Conservation (phyloP, 2,888 invertebrate genomes). For the Trissolcus japonicus region DNA sequence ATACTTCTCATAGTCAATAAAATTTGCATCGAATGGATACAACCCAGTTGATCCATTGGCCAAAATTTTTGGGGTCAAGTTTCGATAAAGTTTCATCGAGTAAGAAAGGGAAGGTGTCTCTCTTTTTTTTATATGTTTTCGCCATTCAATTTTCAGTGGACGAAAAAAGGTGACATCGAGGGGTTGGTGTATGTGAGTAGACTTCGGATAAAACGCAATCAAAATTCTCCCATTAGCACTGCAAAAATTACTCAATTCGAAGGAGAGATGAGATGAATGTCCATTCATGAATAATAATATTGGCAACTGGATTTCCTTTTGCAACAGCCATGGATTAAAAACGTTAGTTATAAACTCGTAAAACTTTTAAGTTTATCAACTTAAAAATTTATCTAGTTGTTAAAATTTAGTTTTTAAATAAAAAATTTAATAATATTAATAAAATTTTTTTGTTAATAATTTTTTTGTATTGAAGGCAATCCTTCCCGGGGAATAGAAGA, state of each 20-base stretch:
- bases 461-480: too few species aligned
- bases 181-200: constrained; percentile 72
- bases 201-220: constrained; percentile 69
- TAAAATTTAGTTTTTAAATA: too few species aligned
- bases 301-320: constrained; percentile 66
- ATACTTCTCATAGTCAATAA: neutral
- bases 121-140: constrained; percentile 38
- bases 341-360: constrained; percentile 72
- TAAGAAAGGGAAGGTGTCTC: neutral
- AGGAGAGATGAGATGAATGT: constrained; percentile 70
- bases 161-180: constrained; percentile 71
- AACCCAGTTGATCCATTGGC: neutral
- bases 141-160: constrained; percentile 68
- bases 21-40: constrained; percentile 1
- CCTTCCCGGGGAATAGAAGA: too few species aligned
- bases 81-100: neutral
- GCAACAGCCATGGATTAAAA: constrained; percentile 70
- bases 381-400: too few species aligned
- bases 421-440: too few species aligned
- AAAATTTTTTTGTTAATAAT: too few species aligned
- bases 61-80: neutral
- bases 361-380: too few species aligned
- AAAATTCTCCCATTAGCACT: constrained; percentile 68
- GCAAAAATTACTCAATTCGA: constrained; percentile 71
- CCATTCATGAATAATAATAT: constrained; percentile 74